Percentiles rank a stretch among this genome's conserved stretches.
Evolutionary conservation across 2,888 invertebrate genomes (phyloP).

Genomic region (Rhaphigaster nebulosa): DNA sequence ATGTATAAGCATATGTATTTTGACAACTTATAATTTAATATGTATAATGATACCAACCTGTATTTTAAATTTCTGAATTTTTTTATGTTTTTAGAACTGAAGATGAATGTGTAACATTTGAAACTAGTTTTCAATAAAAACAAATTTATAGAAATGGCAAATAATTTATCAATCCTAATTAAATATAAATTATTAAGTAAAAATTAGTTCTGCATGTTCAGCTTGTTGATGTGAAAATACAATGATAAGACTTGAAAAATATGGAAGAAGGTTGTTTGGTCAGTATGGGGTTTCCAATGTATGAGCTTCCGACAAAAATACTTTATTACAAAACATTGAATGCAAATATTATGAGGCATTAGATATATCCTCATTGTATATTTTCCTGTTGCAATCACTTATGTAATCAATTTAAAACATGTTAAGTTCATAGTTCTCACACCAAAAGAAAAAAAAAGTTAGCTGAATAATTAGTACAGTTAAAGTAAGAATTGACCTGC

Average conservation of each 20-base stretch:
- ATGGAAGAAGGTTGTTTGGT: not conserved
- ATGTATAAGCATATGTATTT: too few species aligned
- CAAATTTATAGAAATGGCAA: too few species aligned
- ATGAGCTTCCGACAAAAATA: conserved; percentile 32
- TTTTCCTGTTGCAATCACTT: conserved; percentile 4
- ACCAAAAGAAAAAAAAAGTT: not conserved
- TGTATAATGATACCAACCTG: too few species aligned
- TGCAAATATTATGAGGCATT: not conserved
- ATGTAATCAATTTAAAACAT: not conserved
- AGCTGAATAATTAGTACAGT: not conserved
- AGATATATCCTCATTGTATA: not conserved
- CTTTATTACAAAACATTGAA: conserved; percentile 28
- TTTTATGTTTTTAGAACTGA: too few species aligned
- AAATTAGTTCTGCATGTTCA: too few species aligned
- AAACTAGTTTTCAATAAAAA: too few species aligned
- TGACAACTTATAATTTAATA: too few species aligned
- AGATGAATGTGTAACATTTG: too few species aligned
- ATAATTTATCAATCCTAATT: too few species aligned
- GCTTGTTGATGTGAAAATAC: not conserved
- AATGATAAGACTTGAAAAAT: not conserved
- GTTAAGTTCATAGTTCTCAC: not conserved
- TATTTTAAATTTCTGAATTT: too few species aligned
- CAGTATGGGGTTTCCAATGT: not conserved
- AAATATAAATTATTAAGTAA: too few species aligned
- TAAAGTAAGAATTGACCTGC: not conserved